phyloP scores from a whole-genome alignment of 2,113 vertebrate genomes.

The Notiomystis cincta region DNA sequence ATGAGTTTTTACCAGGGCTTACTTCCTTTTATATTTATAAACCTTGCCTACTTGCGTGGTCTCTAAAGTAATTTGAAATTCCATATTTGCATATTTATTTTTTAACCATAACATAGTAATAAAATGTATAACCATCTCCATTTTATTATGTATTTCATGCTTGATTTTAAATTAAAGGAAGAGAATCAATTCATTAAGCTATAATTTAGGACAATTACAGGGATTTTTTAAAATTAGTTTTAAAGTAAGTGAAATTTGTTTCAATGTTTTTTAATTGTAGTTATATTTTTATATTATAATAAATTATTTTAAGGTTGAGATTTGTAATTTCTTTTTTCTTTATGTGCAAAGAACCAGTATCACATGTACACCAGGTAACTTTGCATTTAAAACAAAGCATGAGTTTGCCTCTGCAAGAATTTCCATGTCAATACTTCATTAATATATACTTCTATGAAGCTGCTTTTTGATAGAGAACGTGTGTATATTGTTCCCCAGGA shows the following conservation, averaged over 20 bases:
- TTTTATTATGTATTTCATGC: constrained; percentile 1
- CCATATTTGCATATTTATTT: constrained; percentile 43
- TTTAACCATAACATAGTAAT: constrained; percentile 11
- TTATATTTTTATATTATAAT: background rate
- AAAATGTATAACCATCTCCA: background rate
- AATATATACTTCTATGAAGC: background rate
- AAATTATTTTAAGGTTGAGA: background rate
- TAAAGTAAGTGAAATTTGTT: background rate
- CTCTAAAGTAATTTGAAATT: constrained; percentile 39
- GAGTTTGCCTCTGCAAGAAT: background rate
- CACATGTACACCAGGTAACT: background rate
- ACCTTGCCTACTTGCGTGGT: background rate
- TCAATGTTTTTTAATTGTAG: background rate
- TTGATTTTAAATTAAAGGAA: constrained; percentile 29
- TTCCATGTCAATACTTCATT: background rate
- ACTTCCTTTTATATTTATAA: constrained; percentile 43
- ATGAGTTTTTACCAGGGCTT: background rate
- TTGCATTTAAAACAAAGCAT: background rate
- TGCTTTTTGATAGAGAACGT: background rate
- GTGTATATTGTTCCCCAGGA: fast-evolving
- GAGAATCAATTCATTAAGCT: constrained; percentile 5
- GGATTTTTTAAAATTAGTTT: background rate
- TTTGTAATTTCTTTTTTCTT: fast-evolving
- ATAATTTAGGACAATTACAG: background rate
- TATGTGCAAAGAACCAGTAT: background rate